Conservation (phyloP, 2,888 invertebrate genomes). For the Creontiades dilutus region DNA sequence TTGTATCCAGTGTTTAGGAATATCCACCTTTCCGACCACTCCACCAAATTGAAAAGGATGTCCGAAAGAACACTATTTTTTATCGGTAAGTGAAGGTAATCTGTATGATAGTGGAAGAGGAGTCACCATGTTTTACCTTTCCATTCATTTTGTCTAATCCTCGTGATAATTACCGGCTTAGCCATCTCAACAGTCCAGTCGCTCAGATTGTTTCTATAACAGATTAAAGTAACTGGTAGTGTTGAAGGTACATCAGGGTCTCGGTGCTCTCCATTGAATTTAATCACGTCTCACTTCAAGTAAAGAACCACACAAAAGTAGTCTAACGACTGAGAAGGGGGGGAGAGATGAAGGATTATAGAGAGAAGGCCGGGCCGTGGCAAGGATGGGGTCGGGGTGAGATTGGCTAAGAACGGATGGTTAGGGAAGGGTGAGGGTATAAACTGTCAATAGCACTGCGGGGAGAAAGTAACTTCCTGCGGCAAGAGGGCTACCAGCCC, state of each 20-base stretch:
- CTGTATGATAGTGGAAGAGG: too few species aligned
- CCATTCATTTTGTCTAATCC: too few species aligned
- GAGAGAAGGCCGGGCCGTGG: neutral
- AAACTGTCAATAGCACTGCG: slow-evolving; percentile 30
- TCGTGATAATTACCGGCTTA: too few species aligned
- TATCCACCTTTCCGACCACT: too few species aligned
- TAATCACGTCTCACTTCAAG: neutral
- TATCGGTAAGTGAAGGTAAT: too few species aligned
- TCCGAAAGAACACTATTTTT: too few species aligned
- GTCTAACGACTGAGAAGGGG: neutral
- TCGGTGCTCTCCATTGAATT: neutral
- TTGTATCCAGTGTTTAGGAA: too few species aligned
- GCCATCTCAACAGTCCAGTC: too few species aligned
- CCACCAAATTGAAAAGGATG: too few species aligned
- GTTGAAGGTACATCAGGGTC: neutral
- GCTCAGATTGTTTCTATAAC: too few species aligned
- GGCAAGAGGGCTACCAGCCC: slow-evolving; percentile 12
- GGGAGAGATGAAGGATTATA: neutral
- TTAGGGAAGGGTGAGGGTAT: neutral
- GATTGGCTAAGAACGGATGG: neutral
- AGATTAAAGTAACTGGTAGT: neutral
- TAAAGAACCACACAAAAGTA: too few species aligned
- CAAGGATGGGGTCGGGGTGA: neutral
- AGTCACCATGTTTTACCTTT: too few species aligned
- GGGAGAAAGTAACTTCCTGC: slow-evolving; percentile 15